Evolutionary conservation across 1,140 invertebrate genomes (phyloP).

Genomic region (Theocolax elegans): DNA sequence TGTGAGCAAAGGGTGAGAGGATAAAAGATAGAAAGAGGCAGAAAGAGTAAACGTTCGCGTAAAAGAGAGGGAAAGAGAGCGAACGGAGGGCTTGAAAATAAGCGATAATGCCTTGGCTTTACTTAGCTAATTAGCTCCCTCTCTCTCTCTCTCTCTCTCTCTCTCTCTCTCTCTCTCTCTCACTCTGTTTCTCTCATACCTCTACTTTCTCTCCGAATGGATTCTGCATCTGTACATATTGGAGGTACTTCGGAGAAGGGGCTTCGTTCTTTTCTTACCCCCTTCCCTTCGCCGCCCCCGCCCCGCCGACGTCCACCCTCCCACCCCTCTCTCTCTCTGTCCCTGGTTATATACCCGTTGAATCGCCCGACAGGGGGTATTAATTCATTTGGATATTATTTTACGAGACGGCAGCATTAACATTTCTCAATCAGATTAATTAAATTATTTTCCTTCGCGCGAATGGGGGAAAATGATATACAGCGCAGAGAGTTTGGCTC

Average conservation of each 20-base stretch:
- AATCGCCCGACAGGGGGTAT: conserved; percentile 51
- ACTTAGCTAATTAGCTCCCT: conserved; percentile 67
- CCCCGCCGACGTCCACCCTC: background rate
- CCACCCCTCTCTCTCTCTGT: background rate
- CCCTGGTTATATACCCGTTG: conserved; percentile 1
- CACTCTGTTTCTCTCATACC: conserved; percentile 49
- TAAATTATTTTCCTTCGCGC: conserved; percentile 59
- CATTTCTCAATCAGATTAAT: conserved; percentile 66
- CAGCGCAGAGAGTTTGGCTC: background rate
- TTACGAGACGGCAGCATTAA: conserved; percentile 58
- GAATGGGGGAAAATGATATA: background rate
- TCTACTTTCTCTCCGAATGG: conserved; percentile 32
- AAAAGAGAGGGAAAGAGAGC: conserved; percentile 33
- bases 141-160: conserved; percentile 47
- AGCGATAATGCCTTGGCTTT: conserved; percentile 67
- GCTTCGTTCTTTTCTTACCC: conserved; percentile 41
- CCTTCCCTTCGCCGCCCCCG: background rate
- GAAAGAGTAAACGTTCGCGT: conserved; percentile 43
- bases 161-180: conserved; percentile 28
- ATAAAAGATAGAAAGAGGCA: conserved; percentile 27
- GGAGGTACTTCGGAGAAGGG: no score
- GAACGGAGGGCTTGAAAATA: conserved; percentile 61
- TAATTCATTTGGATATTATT: conserved; percentile 67
- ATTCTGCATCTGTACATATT: no score
- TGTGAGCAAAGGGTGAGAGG: conserved; percentile 10